Evolutionary conservation across 2,888 invertebrate genomes (phyloP).

Genomic region (Halictus ligatus): DNA sequence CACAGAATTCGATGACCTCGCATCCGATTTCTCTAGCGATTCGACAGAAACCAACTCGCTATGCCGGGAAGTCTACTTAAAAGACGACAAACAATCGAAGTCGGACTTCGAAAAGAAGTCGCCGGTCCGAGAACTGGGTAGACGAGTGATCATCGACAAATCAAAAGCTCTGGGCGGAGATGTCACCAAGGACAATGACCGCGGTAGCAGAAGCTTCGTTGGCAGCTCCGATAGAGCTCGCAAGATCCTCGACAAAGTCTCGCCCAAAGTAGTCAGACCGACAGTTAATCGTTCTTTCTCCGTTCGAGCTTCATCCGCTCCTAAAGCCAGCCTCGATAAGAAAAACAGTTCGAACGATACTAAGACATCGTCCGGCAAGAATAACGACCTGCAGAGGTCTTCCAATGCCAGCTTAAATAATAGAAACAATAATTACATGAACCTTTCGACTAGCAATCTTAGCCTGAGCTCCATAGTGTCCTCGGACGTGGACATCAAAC

Average conservation of each 20-base stretch:
- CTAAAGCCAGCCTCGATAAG: constrained; percentile 71
- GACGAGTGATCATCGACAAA: constrained; percentile 79
- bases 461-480: constrained; percentile 79
- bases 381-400: constrained; percentile 43
- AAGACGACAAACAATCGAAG: constrained; percentile 48
- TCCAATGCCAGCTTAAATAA: constrained; percentile 53
- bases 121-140: constrained; percentile 66
- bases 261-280: constrained; percentile 68
- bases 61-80: constrained; percentile 71
- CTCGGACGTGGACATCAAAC: constrained; percentile 78
- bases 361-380: constrained; percentile 19
- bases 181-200: constrained; percentile 30
- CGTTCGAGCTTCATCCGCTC: constrained; percentile 73
- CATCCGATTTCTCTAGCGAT: constrained; percentile 78
- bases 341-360: constrained; percentile 46
- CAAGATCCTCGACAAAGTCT: constrained; percentile 69
- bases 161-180: constrained; percentile 76
- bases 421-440: constrained; percentile 62
- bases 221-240: constrained; percentile 63
- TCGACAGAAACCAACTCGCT: constrained; percentile 80
- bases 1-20: constrained; percentile 82
- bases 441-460: constrained; percentile 75
- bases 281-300: constrained; percentile 74
- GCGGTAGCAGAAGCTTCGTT: constrained; percentile 43
- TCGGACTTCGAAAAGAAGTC: constrained; percentile 32